phyloP scores from a whole-genome alignment of 1,140 invertebrate genomes.

The Ceratoteleas bidentatus region DNA sequence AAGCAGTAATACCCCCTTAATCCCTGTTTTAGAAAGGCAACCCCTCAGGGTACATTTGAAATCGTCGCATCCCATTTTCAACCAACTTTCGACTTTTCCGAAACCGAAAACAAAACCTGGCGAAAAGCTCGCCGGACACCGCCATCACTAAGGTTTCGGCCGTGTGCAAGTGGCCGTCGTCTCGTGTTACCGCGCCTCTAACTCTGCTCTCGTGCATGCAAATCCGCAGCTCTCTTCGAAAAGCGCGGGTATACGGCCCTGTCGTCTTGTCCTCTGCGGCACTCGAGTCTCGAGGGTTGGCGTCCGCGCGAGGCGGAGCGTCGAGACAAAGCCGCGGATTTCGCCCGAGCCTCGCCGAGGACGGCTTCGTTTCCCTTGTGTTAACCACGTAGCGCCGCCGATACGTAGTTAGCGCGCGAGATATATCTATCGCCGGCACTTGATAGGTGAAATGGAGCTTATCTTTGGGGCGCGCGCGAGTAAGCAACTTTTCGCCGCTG shows the following conservation, averaged over 20 bases:
- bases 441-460: slow-evolving; percentile 71
- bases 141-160: too few relatives aligned
- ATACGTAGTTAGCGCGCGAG: slow-evolving; percentile 49
- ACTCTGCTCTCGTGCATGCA: slow-evolving; percentile 40
- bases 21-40: too few relatives aligned
- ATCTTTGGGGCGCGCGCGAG: slow-evolving; percentile 41
- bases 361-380: slow-evolving; percentile 68
- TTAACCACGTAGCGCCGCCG: slow-evolving; percentile 54
- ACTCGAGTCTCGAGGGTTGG: slow-evolving; percentile 58
- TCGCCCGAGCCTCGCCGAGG: slow-evolving; percentile 73
- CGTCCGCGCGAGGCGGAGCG: slow-evolving; percentile 3
- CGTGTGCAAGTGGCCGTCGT: too few relatives aligned
- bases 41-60: too few relatives aligned
- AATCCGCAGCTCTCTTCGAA: slow-evolving; percentile 44
- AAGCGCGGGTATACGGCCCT: slow-evolving; percentile 42
- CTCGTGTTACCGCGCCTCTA: too few relatives aligned
- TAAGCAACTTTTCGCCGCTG: slow-evolving; percentile 56
- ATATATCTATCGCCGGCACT: slow-evolving; percentile 70
- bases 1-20: too few relatives aligned
- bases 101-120: too few relatives aligned
- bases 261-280: slow-evolving; percentile 70
- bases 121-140: too few relatives aligned
- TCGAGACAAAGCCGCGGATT: slow-evolving; percentile 76
- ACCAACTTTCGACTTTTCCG: too few relatives aligned
- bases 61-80: too few relatives aligned